Evolutionary conservation across 53 echinoderm and acorn worm species (phyloP).

Genomic region (Zoroaster sp.): DNA sequence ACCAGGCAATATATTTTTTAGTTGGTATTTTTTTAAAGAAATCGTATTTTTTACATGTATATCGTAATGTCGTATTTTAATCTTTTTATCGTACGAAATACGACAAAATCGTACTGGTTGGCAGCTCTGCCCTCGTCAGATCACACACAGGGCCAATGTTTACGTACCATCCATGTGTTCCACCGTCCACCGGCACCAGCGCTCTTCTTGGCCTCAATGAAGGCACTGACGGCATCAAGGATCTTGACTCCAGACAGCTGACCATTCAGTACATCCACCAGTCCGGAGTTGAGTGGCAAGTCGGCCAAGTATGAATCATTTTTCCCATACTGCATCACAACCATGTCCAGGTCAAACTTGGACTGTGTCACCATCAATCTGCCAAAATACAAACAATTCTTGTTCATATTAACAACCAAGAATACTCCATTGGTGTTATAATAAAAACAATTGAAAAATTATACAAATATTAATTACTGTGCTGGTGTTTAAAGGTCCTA

Average conservation of each 20-base stretch:
- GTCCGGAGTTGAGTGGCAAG: slow-evolving; percentile 64
- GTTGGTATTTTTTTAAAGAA: no score
- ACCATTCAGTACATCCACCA: slow-evolving; percentile 56
- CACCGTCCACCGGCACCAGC: slow-evolving; percentile 41
- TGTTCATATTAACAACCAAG: no score
- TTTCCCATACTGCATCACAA: slow-evolving; percentile 54
- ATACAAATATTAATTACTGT: background rate
- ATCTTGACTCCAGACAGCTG: slow-evolving; percentile 42
- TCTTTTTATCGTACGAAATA: no score
- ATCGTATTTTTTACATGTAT: no score
- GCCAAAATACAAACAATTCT: background rate
- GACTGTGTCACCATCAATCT: slow-evolving; percentile 75
- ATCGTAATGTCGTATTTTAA: no score
- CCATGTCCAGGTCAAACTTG: slow-evolving; percentile 19
- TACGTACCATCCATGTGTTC: slow-evolving; percentile 84
- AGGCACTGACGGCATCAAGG: slow-evolving; percentile 13
- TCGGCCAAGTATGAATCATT: slow-evolving; percentile 60
- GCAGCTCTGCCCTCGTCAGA: no score
- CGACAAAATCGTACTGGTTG: no score
- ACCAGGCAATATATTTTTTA: no score
- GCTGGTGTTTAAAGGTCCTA: no score
- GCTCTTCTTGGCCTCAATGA: slow-evolving; percentile 57
- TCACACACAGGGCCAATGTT: no score
- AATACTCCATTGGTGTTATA: no score
- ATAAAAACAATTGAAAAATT: background rate